Evolutionary conservation across 2,113 vertebrate species (phyloP).

Genomic region (Seriola quinqueradiata): DNA sequence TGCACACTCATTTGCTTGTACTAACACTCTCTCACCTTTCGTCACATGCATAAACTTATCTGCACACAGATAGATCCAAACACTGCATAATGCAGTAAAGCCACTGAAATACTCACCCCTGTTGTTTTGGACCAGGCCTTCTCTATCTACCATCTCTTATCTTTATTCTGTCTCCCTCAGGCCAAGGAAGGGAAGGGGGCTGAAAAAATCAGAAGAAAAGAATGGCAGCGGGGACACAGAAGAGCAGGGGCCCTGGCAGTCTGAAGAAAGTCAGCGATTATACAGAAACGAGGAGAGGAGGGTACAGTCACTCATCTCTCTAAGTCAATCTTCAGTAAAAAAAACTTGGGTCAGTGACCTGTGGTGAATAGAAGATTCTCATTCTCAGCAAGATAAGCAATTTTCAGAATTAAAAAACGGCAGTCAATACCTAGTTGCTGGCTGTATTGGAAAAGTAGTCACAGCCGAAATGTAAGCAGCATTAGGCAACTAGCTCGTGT

Average conservation of each 20-base stretch:
- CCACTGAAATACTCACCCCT: background rate
- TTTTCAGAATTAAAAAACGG: background rate
- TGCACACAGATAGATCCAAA: background rate
- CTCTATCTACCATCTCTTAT: background rate
- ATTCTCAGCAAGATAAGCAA: background rate
- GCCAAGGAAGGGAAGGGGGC: conserved; percentile 80
- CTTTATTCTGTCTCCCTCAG: conserved; percentile 55
- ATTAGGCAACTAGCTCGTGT: background rate
- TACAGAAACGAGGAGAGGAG: conserved; percentile 65
- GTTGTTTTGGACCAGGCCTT: background rate
- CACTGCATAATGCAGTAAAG: background rate
- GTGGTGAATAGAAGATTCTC: background rate
- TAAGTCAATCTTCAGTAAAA: conserved; percentile 10
- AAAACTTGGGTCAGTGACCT: background rate
- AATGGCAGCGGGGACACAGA: conserved; percentile 50
- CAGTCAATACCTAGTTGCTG: background rate
- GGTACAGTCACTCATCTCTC: conserved; percentile 63
- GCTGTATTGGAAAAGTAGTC: background rate
- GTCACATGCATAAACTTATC: conserved; percentile 25
- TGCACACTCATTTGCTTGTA: conserved; percentile 33
- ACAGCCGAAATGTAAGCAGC: background rate
- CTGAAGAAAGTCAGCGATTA: conserved; percentile 68
- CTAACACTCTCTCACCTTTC: conserved; percentile 37
- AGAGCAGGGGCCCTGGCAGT: conserved; percentile 56
- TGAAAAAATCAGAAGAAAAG: conserved; percentile 74